Evolutionary conservation across 2,113 vertebrate species (phyloP), one percentile per base, ranked within the genome.

Genomic region (Bolborhynchus lineola): DNA sequence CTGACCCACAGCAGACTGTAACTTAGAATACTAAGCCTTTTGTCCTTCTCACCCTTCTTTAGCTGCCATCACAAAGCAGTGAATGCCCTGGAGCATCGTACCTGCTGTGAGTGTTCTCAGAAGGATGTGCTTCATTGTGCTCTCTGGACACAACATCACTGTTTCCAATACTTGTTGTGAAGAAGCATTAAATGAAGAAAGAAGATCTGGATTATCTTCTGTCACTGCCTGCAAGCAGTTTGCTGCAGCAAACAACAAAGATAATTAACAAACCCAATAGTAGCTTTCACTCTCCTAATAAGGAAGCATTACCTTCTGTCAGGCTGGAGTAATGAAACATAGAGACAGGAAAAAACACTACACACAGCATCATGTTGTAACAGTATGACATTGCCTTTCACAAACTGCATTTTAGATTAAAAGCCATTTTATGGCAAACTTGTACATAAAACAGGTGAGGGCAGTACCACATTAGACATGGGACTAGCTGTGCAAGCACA

Each of bases 201-300:
- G 97, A 52, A 99, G 98, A 78, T 99, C 99, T 11, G 98, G 93
- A 94, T 99, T 99, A 79, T 99, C 99, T 97, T 99, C 99, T 0
- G 99, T 99, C 93, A 99, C 99, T 9, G 99, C 99, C 97, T 99
- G 99, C 91, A 99, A 97, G 96, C 99, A 99, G 93, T 99, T 99
- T 24, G 99, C 99, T 99, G 96, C 31, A 42, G 63, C 42, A 87
- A 75, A 94, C 55, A 95, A 91, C 90, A 88, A 81, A 71, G 24
- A 44, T n/a, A 75, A 92, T 93, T 76, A 91, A 82, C 26, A 96
- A 91, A 76, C 42, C 8, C 35, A 84, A 9, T 0, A 72, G 44
- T 5, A 79, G 52, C 35, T 82, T 91, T 69, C 18, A 17, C 24
- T 82, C 59, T 68, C 55, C 50, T 89, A 82, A 68, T 41, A 41